Evolutionary conservation across 2,797 vertebrate genomes (phyloP), one percentile per base, ranked within the genome.

Genomic region (Dicrostonyx torquatus): DNA sequence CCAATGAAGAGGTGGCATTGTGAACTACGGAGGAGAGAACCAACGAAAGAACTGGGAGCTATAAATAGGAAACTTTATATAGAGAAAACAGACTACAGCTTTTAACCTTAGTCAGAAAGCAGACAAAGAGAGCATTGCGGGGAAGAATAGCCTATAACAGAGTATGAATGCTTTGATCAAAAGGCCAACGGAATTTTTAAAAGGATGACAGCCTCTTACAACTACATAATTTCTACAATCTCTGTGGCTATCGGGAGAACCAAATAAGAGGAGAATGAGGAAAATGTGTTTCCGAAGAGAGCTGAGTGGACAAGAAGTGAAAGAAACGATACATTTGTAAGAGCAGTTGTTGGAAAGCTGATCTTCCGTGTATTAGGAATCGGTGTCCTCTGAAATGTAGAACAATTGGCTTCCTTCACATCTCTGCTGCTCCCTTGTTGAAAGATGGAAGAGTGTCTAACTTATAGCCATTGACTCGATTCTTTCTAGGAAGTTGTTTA

Each of bases 61-160:
- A 97, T 89, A 97, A 96, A 97, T 68, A 96, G 93, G 76, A 93
- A 89, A 93, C 90, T 96, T 95, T 70, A 95, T 7, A 77, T 72
- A 96, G 95, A 55, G 48, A 93, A 94, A 68, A 55, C 89, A 72
- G 62, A 50, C 62, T 90, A 93, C 90, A 92, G 83, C 50, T 95
- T 96, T 95, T 95, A 97, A 97, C 91, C 91, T 95, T 70, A 17
- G 34, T 70, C 15, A 72, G 34, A 62, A 60, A 60, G 76, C 50
- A 86, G 83, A 97, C 88, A 95, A 87, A 90, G 85, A 90, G 11
- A 55, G 60, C 60, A 29, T 8, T 93, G 73, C 85, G 79, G 8
- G 68, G 31, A 87, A 92, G 86, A 77, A 68, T 13, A 62, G 55
- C 62, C 66, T 18, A 62, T 34, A 87, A 93, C 76, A 92, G 2